These are phyloP conservation scores for Pelosia muscerda DNA, from an alignment of 2,888 invertebrate species.

Conservation along the genomic window DNA sequence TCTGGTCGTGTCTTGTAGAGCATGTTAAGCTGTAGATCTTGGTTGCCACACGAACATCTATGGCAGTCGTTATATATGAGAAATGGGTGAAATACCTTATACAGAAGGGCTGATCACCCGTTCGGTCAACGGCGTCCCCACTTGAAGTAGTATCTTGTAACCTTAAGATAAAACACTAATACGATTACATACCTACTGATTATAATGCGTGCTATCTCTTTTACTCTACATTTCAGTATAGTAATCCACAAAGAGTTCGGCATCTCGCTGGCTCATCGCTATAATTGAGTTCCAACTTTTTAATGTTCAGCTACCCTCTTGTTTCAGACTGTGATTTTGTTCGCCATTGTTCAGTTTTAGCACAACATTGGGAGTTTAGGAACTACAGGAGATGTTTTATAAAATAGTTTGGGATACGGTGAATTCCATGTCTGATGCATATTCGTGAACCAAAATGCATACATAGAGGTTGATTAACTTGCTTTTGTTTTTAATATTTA, in stretches of 20 bases:
- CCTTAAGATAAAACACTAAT: no score
- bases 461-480: constrained; percentile 1
- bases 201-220: constrained; percentile 3
- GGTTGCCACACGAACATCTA: no score
- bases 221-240: constrained; percentile 23
- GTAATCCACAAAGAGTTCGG: constrained; percentile 45
- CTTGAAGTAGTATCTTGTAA: no score
- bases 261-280: constrained; percentile 56
- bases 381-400: constrained; percentile 17
- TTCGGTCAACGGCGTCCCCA: no score
- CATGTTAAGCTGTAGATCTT: no score
- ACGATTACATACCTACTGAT: no score
- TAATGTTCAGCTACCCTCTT: constrained; percentile 42
- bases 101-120: no score
- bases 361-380: constrained; percentile 25
- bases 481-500: background rate
- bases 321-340: constrained; percentile 45
- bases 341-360: constrained; percentile 33
- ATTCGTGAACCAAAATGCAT: background rate
- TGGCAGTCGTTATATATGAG: no score
- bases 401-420: background rate
- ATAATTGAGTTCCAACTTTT: constrained; percentile 72
- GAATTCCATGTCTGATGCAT: background rate
- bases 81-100: no score
- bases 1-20: no score